phyloP scores from a whole-genome alignment of 2,113 vertebrate genomes.

The Taurulus bubalis region DNA sequence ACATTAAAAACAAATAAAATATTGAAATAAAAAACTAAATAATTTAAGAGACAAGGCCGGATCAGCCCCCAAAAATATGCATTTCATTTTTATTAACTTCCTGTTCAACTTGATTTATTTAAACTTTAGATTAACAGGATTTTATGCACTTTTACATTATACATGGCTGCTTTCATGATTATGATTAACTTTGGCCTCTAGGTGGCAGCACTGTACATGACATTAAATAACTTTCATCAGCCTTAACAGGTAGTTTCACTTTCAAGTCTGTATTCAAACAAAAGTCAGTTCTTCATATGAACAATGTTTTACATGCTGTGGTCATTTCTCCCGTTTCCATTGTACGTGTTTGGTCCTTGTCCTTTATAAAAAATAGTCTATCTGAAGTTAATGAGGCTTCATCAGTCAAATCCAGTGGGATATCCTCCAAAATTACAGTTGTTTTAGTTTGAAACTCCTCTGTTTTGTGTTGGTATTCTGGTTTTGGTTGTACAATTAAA shows the following conservation, averaged over 20 bases:
- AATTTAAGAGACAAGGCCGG: not conserved
- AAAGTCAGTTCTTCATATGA: not conserved
- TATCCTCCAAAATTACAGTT: not conserved
- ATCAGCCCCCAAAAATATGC: too few relatives aligned
- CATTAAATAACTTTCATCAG: not conserved
- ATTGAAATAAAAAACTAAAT: too few relatives aligned
- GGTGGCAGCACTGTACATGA: slow-evolving; percentile 32
- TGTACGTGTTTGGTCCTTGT: not conserved
- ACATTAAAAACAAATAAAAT: not conserved
- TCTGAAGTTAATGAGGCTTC: not conserved
- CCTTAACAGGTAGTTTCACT: too few relatives aligned
- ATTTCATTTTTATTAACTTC: not conserved
- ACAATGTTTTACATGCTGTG: too few relatives aligned
- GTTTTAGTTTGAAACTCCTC: too few relatives aligned
- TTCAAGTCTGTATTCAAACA: not conserved
- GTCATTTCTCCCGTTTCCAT: not conserved
- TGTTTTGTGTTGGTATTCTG: too few relatives aligned
- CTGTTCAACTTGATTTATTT: not conserved
- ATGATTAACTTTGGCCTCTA: not conserved
- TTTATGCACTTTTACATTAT: too few relatives aligned
- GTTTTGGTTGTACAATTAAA: too few relatives aligned
- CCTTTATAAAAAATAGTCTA: too few relatives aligned
- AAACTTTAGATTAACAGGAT: not conserved
- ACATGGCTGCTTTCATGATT: not conserved
- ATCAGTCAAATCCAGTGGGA: not conserved